phyloP scores from a whole-genome alignment of 2,797 vertebrate species.

The Sorex maritimensis region DNA sequence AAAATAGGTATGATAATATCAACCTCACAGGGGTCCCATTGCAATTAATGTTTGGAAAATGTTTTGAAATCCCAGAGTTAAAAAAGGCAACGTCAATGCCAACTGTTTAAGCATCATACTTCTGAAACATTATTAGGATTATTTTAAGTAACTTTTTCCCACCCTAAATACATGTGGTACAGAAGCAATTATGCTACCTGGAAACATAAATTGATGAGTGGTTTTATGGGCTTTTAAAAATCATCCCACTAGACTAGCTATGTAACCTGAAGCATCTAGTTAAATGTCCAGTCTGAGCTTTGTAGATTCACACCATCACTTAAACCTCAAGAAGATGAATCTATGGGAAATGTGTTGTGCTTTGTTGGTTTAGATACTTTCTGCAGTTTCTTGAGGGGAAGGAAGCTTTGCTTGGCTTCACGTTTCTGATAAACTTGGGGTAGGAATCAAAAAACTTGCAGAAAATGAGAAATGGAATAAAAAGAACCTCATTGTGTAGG shows the following conservation, averaged over 20 bases:
- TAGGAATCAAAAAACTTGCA: background rate
- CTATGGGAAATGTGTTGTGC: background rate
- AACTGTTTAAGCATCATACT: constrained; percentile 67
- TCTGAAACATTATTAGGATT: constrained; percentile 70
- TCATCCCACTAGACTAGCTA: background rate
- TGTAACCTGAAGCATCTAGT: background rate
- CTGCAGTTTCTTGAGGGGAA: constrained; percentile 16
- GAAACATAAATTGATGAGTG: constrained; percentile 25
- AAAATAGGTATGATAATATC: constrained; percentile 82
- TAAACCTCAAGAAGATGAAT: background rate
- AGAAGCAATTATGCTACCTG: constrained; percentile 52
- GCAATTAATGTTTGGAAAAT: constrained; percentile 80
- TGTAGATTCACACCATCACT: background rate
- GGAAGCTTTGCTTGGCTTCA: constrained; percentile 27
- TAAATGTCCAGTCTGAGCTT: constrained; percentile 9
- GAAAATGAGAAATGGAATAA: background rate
- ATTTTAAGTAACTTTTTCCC: background rate
- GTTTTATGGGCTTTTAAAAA: constrained; percentile 54
- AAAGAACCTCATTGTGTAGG: background rate
- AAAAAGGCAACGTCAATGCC: constrained; percentile 30
- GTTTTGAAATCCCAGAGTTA: constrained; percentile 76
- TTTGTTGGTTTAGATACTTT: constrained; percentile 50
- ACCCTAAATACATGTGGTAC: background rate
- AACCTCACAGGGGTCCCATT: constrained; percentile 53
- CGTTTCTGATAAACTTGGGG: constrained; percentile 19